Percentiles rank a stretch among this genome's conserved stretches.
Conservation (phyloP, 2,797 vertebrate genomes). For the Enteromius trimaculatus region DNA sequence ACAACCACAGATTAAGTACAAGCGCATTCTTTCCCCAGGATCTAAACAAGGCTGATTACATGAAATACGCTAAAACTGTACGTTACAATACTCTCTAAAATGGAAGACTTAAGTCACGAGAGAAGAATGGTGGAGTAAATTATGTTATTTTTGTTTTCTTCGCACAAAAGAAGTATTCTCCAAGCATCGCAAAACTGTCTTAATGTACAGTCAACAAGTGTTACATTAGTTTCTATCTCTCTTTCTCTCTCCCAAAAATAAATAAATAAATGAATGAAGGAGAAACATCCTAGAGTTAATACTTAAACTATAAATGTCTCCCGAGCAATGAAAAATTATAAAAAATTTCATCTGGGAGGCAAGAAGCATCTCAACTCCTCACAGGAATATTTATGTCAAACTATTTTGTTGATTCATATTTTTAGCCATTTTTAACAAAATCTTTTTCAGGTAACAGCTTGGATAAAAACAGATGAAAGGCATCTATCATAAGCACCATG, state of each 20-base stretch:
- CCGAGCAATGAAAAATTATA: not conserved
- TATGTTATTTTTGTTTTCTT: too few relatives aligned
- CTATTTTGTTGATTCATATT: conserved; percentile 19
- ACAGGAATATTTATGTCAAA: conserved; percentile 1
- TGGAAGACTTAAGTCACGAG: too few relatives aligned
- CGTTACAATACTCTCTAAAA: too few relatives aligned
- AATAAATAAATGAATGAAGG: not conserved
- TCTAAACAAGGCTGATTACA: too few relatives aligned
- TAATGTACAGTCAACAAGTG: not conserved
- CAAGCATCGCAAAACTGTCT: too few relatives aligned
- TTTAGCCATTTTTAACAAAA: conserved; percentile 21
- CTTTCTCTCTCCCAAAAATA: not conserved
- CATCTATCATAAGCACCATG: conserved; percentile 39
- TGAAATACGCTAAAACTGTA: too few relatives aligned
- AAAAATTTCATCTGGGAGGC: not conserved
- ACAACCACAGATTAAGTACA: too few relatives aligned
- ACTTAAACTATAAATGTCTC: not conserved
- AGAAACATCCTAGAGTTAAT: conserved; percentile 1
- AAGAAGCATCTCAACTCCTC: not conserved
- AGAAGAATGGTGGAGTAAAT: too few relatives aligned
- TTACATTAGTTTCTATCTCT: not conserved
- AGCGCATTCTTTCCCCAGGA: too few relatives aligned
- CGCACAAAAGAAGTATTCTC: too few relatives aligned
- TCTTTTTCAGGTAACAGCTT: conserved; percentile 31
- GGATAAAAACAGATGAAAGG: conserved; percentile 52